Percentiles rank a stretch among this genome's conserved stretches.
These are phyloP conservation scores for Otis tarda DNA, from an alignment of 2,113 vertebrate species.

Conservation along the genomic window DNA sequence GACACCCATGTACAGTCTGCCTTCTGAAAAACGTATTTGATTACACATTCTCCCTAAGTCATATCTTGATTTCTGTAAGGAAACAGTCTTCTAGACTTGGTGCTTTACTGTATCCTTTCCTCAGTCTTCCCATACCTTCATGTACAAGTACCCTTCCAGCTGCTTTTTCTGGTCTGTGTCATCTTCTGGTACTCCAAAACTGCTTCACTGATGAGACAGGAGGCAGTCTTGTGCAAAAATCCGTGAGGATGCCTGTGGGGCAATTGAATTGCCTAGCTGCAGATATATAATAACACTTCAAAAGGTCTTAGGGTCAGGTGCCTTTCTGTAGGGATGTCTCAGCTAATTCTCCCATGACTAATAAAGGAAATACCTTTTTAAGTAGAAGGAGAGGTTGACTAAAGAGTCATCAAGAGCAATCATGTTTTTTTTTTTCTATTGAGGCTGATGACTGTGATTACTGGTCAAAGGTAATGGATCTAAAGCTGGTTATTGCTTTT, in stretches of 20 bases:
- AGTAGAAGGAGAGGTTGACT: not conserved
- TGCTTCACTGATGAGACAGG: not conserved
- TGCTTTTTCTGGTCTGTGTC: not conserved
- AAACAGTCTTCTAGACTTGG: not conserved
- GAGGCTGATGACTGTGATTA: not conserved
- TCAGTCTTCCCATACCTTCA: not conserved
- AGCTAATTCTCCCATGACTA: not conserved
- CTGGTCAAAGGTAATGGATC: not conserved
- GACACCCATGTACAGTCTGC: not conserved
- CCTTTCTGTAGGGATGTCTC: not conserved
- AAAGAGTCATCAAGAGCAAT: not conserved
- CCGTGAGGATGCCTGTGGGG: not conserved
- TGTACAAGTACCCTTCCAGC: not conserved
- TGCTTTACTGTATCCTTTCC: not conserved
- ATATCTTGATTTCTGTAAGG: not conserved
- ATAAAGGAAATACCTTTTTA: not conserved
- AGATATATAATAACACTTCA: not conserved
- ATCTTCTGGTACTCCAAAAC: not conserved
- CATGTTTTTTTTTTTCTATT: not conserved
- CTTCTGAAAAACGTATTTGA: not conserved
- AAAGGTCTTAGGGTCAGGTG: not conserved
- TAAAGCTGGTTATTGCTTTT: not conserved
- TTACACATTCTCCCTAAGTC: not conserved
- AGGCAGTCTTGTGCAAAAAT: not conserved
- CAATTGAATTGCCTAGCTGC: not conserved